Conservation (phyloP, 1,140 invertebrate genomes). For the Notospermus geniculatus region DNA sequence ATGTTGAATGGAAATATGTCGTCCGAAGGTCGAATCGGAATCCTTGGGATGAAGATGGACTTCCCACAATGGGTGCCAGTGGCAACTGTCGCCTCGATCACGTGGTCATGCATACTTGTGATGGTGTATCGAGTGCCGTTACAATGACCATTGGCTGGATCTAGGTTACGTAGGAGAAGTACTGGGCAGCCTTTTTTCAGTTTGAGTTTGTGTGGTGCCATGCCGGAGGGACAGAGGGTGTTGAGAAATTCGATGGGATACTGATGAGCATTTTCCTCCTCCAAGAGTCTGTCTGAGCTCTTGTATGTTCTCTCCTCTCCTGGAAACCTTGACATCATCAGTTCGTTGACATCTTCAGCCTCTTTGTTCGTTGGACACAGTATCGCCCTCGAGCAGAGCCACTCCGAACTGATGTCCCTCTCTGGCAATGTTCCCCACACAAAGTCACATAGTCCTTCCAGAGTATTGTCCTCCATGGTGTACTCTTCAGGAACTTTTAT, state of each 20-base stretch:
- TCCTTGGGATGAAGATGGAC: constrained; percentile 28
- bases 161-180: constrained; percentile 53
- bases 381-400: neutral
- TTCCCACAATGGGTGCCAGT: constrained; percentile 17
- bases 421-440: neutral
- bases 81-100: constrained; percentile 27
- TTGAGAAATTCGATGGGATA: constrained; percentile 52
- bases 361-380: constrained; percentile 6
- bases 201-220: constrained; percentile 50
- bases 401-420: neutral
- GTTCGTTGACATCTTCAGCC: neutral
- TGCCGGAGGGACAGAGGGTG: constrained; percentile 38
- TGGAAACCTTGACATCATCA: neutral
- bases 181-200: constrained; percentile 48
- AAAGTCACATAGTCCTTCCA: neutral
- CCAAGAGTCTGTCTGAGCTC: neutral
- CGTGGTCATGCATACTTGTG: constrained; percentile 22
- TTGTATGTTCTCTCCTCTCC: neutral
- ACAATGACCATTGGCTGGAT: constrained; percentile 32
- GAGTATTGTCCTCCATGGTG: neutral
- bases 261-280: constrained; percentile 14
- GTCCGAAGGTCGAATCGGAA: constrained; percentile 26
- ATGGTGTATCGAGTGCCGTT: constrained; percentile 54
- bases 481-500: neutral
- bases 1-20: constrained; percentile 45